phyloP scores from a whole-genome alignment of 2,797 vertebrate genomes.

The Micropoecilia bifurca region DNA sequence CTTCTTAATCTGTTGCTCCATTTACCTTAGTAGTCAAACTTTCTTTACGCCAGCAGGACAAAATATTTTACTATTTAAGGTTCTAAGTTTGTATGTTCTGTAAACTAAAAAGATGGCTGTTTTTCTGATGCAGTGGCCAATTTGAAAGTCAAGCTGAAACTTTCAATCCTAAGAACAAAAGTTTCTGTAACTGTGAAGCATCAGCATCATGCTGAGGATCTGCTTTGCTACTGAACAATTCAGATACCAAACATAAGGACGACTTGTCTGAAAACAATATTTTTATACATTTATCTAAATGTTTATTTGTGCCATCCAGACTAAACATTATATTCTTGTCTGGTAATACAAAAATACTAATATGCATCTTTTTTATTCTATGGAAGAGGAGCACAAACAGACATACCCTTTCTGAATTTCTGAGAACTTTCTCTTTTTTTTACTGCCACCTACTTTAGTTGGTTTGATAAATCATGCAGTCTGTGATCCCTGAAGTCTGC shows the following conservation, averaged over 20 bases:
- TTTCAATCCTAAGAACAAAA: not conserved
- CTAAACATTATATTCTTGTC: not conserved
- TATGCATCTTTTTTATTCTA: not conserved
- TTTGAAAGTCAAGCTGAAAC: not conserved
- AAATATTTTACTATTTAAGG: not conserved
- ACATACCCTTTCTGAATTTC: not conserved
- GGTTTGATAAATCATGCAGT: not conserved
- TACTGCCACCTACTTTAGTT: not conserved
- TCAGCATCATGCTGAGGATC: not conserved
- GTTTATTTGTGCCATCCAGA: not conserved
- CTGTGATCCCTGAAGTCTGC: not conserved
- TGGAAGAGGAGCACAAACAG: not conserved
- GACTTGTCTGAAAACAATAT: not conserved
- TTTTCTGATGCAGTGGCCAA: not conserved
- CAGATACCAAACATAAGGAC: not conserved
- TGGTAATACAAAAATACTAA: not conserved
- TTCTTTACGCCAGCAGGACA: not conserved
- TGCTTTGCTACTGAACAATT: not conserved
- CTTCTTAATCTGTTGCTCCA: not conserved
- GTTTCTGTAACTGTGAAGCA: not conserved
- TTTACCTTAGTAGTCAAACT: not conserved
- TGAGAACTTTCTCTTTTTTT: not conserved
- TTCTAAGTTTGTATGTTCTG: not conserved
- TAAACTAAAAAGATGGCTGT: not conserved
- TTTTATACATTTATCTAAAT: not conserved